Evolutionary conservation across 2,888 invertebrate species (phyloP), one percentile per base, ranked within the genome.

Genomic region (Diadegma fenestrale): DNA sequence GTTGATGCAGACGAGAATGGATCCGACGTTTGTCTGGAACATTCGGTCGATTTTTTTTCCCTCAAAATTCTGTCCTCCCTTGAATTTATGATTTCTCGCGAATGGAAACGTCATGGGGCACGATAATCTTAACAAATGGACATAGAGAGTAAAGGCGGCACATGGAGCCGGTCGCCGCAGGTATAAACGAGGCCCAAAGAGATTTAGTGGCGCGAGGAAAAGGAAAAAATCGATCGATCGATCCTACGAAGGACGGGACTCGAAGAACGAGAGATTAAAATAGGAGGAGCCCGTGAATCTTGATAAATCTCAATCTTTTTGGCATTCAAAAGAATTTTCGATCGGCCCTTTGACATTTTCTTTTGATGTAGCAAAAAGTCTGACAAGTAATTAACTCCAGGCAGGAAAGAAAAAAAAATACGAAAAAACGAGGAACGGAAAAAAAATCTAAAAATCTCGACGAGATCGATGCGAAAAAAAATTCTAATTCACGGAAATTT

Each of bases 21-120:
- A 98, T 0, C 99, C 99, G 89, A 98, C 97, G 94, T 98, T 98
- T 58, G 98, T 98, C 99, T 99, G 95, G 41, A 95, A 95, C 17
- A 17, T 0, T 45, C 2, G 2, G 51, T 51, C 0, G 14, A 10
- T 51, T 76, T 64, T 64, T 30, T 64, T 54, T 72, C 8, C 43
- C 12, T 33, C 14, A 43, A 4, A 51, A 12, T 75, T 4, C 19
- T 45, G 12, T 22, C 37, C n/a, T 43, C 48, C 7, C 45, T 58
- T 14, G n/a, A n/a, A 19, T 78, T 68, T 26, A 19, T 41, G n/a
- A 30, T 58, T 33, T 22, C 8, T 71, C 37, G n/a, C 51, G 54
- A 48, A 48, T 26, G 66, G 19, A 66, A 8, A 66, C 22, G 41
- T 41, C 17, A 26, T 45, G 43, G 2, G 26, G 26, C 2, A 71